These are phyloP conservation scores for Heliothis subflexa DNA, from an alignment of 1,140 invertebrate species.

Conservation along the genomic window DNA sequence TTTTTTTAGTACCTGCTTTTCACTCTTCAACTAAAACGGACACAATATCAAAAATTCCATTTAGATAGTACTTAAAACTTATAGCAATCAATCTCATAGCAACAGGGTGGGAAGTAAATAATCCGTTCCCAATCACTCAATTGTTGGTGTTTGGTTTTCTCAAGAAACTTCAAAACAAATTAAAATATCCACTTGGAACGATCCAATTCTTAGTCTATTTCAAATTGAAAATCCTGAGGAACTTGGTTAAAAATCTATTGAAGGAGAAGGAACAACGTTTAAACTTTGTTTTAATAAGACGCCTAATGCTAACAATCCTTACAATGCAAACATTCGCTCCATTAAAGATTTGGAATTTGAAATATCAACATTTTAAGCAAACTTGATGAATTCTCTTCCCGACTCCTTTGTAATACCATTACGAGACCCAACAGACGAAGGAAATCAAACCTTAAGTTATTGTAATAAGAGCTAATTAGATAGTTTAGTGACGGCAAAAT, in stretches of 20 bases:
- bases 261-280: slow-evolving; percentile 31
- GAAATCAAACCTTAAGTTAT: slow-evolving; percentile 44
- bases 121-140: not conserved
- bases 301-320: slow-evolving; percentile 48
- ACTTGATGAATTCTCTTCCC: slow-evolving; percentile 55
- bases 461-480: slow-evolving; percentile 7
- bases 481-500: slow-evolving; percentile 46
- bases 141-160: not conserved
- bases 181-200: not conserved
- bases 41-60: too few relatives aligned
- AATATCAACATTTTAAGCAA: slow-evolving; percentile 59
- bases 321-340: slow-evolving; percentile 52
- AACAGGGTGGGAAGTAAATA: too few relatives aligned
- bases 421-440: slow-evolving; percentile 5
- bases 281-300: slow-evolving; percentile 45
- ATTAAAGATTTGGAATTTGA: slow-evolving; percentile 57
- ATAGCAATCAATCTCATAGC: too few relatives aligned
- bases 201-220: not conserved
- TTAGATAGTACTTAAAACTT: too few relatives aligned
- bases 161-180: slow-evolving; percentile 17
- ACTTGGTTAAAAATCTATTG: slow-evolving; percentile 26
- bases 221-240: slow-evolving; percentile 24
- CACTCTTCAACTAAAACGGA: too few relatives aligned
- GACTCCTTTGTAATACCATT: not conserved
- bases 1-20: too few relatives aligned